phyloP scores from a whole-genome alignment of 2,888 invertebrate species.

The Teinopalpus imperialis region DNA sequence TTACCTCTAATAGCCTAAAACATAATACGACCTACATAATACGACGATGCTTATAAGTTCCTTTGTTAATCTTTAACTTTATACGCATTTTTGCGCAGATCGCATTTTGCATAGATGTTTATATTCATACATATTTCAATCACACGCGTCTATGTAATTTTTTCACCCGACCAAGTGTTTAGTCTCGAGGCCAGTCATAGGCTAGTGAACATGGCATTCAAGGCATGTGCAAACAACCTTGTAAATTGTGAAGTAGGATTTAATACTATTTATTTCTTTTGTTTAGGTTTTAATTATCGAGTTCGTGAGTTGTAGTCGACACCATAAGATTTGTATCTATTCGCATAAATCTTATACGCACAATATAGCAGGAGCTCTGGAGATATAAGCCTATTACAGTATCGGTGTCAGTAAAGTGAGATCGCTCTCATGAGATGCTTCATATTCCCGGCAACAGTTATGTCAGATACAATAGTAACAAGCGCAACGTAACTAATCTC shows the following conservation, averaged over 20 bases:
- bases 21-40: too few species aligned
- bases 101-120: too few species aligned
- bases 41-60: too few species aligned
- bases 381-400: slow-evolving; percentile 10
- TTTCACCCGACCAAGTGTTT: slow-evolving; percentile 28
- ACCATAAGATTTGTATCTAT: slow-evolving; percentile 18
- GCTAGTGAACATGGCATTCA: slow-evolving; percentile 43
- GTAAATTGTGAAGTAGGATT: slow-evolving; percentile 32
- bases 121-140: too few species aligned
- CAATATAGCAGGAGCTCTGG: slow-evolving; percentile 4
- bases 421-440: slow-evolving; percentile 24
- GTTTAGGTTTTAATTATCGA: slow-evolving; percentile 36
- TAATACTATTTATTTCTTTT: slow-evolving; percentile 35
- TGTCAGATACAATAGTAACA: slow-evolving; percentile 19
- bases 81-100: too few species aligned
- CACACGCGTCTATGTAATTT: slow-evolving; percentile 28
- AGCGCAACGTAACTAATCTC: slow-evolving; percentile 20
- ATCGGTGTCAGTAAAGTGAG: slow-evolving; percentile 16
- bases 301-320: slow-evolving; percentile 20
- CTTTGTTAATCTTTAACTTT: too few species aligned
- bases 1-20: too few species aligned
- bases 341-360: slow-evolving; percentile 11
- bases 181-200: slow-evolving; percentile 38
- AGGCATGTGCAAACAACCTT: slow-evolving; percentile 34
- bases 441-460: slow-evolving; percentile 15